Percentiles rank a stretch among this genome's conserved stretches.
phyloP scores from a whole-genome alignment of 30 jellyfish, hydroid and myxozoan genomes.

The Turritopsis dohrnii region DNA sequence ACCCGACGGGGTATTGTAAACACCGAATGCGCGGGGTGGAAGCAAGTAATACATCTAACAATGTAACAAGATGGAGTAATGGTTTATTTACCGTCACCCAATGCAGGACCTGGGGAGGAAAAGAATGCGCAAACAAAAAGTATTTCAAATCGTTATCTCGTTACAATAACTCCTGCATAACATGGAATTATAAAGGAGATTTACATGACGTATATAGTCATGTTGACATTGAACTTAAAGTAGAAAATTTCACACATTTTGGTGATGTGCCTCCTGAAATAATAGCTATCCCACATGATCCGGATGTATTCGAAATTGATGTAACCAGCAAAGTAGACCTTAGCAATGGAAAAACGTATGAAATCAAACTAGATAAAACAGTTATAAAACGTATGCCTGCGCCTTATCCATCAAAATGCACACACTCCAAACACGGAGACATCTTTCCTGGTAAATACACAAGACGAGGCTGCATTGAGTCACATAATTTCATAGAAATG shows the following conservation, averaged over 20 bases:
- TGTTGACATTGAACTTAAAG: not conserved
- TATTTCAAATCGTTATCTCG: not conserved
- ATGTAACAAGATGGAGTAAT: not conserved
- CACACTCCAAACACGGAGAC: not conserved
- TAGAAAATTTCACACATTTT: not conserved
- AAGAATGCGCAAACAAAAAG: not conserved
- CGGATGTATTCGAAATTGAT: constrained; percentile 12
- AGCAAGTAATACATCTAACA: not conserved
- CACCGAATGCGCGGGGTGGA: not conserved
- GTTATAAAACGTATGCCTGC: constrained; percentile 5
- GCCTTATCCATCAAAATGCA: constrained; percentile 22
- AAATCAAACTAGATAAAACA: constrained; percentile 22
- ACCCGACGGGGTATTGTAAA: not conserved
- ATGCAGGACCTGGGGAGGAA: constrained; percentile 5
- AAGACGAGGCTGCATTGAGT: constrained; percentile 17
- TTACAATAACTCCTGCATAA: constrained; percentile 7
- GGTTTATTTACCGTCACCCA: not conserved
- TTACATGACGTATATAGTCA: constrained; percentile 8
- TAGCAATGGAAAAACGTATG: not conserved
- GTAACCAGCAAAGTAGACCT: constrained; percentile 8
- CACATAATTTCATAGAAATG: not conserved
- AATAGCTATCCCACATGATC: constrained; percentile 27
- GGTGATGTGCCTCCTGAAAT: not conserved
- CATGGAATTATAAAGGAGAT: constrained; percentile 17
- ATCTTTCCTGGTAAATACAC: constrained; percentile 24